Conservation (phyloP, 1,140 invertebrate genomes). For the Mizuhopecten yessoensis region DNA sequence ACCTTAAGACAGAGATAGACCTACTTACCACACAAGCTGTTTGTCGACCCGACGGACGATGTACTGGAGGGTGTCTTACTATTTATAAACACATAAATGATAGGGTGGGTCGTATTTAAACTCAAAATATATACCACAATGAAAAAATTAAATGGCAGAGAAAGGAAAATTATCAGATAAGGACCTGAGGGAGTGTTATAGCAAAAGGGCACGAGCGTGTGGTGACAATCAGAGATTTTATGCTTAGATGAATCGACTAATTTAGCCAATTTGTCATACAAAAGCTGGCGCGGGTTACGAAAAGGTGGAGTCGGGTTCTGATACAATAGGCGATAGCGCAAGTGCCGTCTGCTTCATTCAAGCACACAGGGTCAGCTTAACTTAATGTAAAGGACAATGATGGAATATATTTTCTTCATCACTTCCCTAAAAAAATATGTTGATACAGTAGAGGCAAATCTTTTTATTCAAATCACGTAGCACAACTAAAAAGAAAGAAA, state of each 20-base stretch:
- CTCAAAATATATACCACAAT: conserved; percentile 23
- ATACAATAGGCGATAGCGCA: neutral
- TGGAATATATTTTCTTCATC: neutral
- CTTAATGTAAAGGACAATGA: neutral
- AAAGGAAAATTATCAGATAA: neutral
- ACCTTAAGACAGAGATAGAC: too few species aligned
- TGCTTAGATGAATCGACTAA: conserved; percentile 17
- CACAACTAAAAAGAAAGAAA: too few species aligned
- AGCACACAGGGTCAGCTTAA: neutral
- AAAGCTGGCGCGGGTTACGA: conserved; percentile 27
- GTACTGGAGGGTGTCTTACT: neutral
- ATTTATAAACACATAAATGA: neutral
- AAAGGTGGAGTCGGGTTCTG: neutral
- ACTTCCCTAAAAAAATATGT: too few species aligned
- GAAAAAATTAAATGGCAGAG: neutral
- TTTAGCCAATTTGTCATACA: conserved; percentile 33
- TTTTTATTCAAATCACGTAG: too few species aligned
- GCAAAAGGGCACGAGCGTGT: neutral
- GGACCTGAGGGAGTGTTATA: neutral
- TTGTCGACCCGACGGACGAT: neutral
- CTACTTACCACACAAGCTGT: neutral
- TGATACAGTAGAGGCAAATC: too few species aligned
- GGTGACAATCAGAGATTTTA: conserved; percentile 33
- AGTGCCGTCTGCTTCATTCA: neutral
- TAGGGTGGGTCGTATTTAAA: neutral